These are phyloP conservation scores for Drosophila persimilis DNA, from an alignment of 1,140 invertebrate genomes.

Conservation along the genomic window DNA sequence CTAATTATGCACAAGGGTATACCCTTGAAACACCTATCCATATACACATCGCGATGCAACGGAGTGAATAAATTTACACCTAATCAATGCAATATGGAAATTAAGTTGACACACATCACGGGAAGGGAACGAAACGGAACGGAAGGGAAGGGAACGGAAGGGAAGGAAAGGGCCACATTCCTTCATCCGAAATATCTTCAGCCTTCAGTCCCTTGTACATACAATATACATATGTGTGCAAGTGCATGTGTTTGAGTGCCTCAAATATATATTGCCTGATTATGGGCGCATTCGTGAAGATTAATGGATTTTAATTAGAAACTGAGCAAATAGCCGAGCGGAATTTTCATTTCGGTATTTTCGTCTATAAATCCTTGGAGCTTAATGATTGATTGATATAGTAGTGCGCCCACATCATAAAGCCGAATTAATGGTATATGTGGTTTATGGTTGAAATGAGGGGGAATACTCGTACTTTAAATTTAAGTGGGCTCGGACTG, in stretches of 20 bases:
- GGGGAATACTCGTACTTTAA: not conserved
- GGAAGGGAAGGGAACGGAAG: too few relatives aligned
- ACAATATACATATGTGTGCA: not conserved
- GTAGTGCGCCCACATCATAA: slow-evolving; percentile 33
- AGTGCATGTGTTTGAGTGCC: not conserved
- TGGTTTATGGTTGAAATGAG: slow-evolving; percentile 7
- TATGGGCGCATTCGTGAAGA: slow-evolving; percentile 57
- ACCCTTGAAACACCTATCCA: slow-evolving; percentile 1
- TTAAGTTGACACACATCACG: slow-evolving; percentile 50
- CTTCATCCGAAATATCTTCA: slow-evolving; percentile 23
- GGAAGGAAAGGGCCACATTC: not conserved
- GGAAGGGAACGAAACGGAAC: too few relatives aligned
- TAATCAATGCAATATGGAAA: slow-evolving; percentile 74
- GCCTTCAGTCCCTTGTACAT: not conserved
- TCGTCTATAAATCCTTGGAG: slow-evolving; percentile 25
- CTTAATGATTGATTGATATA: slow-evolving; percentile 47
- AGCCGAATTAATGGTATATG: slow-evolving; percentile 31
- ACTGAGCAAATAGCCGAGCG: slow-evolving; percentile 43
- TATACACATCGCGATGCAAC: not conserved
- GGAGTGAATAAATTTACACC: slow-evolving; percentile 69
- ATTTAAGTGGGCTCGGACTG: not conserved
- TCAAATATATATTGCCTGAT: slow-evolving; percentile 59
- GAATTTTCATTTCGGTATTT: slow-evolving; percentile 27
- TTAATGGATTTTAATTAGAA: slow-evolving; percentile 80
- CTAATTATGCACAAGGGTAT: slow-evolving; percentile 10